Base-by-base conservation (phyloP, 2,797 vertebrate species). In the Lagorchestes hirsutus region DNA sequence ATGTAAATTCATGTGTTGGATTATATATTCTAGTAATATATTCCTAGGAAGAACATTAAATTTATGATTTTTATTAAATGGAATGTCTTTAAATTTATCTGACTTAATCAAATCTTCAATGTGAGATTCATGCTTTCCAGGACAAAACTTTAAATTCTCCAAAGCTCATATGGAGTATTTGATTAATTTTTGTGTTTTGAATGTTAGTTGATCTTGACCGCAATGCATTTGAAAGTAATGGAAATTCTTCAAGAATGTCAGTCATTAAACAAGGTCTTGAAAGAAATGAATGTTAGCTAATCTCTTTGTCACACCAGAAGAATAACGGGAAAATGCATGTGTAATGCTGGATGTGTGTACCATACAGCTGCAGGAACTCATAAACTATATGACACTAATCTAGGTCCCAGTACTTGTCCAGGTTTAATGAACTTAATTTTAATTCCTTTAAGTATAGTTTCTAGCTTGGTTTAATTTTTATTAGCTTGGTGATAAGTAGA, bases 181-280 rank as follows among this genome's bases (percentile, higher is more conserved):
- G 55, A 94, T 96, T 31, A 95, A 92, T 96, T 96, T 93, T 91
- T 96, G 50, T 95, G 55, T 56, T 96, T 90, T 96, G 92, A 96
- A 96, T 94, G 31, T 96, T 92, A 56, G 90, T 87, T 97, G 55
- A 94, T 92, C 56, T 96, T 95, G 94, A 96, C 31, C 55, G 46
- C 31, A 96, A 92, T 59, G 82, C 90, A 93, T 94, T 82, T 27
- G 59, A 95, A 96, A 96, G 54, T 10, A 96, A 34, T 93, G 94
- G 96, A 95, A 95, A 96, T 95, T 95, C 90, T 95, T 97, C 57
- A 94, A 95, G 96, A 96, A 96, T 93, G 74, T 94, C 67, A 91
- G 91, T 93, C 91, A 93, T 92, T 95, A 97, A 96, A 95, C 54
- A 94, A 97, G 58, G 11, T 91, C 59, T 97, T 95, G 14, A 18